phyloP scores from a whole-genome alignment of 2,888 invertebrate species.

The Lasioglossum zephyrum region DNA sequence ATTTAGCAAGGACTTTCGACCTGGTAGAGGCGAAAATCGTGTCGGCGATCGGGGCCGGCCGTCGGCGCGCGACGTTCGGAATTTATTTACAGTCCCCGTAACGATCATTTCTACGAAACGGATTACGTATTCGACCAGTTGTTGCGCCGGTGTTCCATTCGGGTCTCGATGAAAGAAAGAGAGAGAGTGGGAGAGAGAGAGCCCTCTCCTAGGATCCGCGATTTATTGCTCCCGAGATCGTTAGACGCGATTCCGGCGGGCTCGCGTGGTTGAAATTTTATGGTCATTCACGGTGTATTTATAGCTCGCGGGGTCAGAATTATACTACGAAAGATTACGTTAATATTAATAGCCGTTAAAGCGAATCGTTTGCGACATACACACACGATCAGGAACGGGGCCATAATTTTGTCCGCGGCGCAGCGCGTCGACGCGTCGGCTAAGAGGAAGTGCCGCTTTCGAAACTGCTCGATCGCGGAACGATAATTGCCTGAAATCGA shows the following conservation, averaged over 20 bases:
- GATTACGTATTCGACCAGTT: slow-evolving; percentile 58
- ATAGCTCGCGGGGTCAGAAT: slow-evolving; percentile 45
- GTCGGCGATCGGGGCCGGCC: slow-evolving; percentile 15
- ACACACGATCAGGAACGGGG: slow-evolving; percentile 27
- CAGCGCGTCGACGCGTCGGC: background rate
- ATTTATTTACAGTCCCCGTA: slow-evolving; percentile 55
- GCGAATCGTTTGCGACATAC: slow-evolving; percentile 32
- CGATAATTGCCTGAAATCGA: background rate
- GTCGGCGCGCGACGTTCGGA: slow-evolving; percentile 4
- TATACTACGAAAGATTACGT: slow-evolving; percentile 50
- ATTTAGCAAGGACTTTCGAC: background rate
- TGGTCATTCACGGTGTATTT: slow-evolving; percentile 51
- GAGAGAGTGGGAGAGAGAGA: background rate
- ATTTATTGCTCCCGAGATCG: slow-evolving; percentile 52
- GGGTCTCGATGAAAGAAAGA: slow-evolving; percentile 24
- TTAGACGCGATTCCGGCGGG: slow-evolving; percentile 32
- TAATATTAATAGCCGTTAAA: slow-evolving; percentile 51
- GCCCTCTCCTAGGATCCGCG: slow-evolving; percentile 39
- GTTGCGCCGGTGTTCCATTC: slow-evolving; percentile 45
- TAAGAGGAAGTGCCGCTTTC: slow-evolving; percentile 9
- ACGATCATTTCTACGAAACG: slow-evolving; percentile 47
- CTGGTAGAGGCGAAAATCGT: slow-evolving; percentile 13
- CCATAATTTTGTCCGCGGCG: background rate
- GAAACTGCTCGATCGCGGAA: background rate
- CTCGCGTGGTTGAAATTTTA: slow-evolving; percentile 53